Evolutionary conservation across 2,888 invertebrate genomes (phyloP).

Genomic region (Gymnoscelis rufifasciata): DNA sequence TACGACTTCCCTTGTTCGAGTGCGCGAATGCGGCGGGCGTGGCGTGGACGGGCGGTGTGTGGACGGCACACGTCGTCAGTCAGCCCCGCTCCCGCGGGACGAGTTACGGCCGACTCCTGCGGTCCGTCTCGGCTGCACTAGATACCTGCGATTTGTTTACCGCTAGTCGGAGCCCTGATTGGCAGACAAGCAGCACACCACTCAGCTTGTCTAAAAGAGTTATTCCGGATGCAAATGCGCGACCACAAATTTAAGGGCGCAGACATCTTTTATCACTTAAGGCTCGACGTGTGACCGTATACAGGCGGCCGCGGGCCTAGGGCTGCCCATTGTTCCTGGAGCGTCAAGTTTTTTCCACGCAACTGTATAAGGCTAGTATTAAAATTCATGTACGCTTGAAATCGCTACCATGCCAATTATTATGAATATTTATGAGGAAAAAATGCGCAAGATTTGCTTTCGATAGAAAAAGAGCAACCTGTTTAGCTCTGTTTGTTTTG

Average conservation of each 20-base stretch:
- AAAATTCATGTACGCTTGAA: conserved; percentile 56
- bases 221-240: conserved; percentile 24
- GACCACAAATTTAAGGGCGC: conserved; percentile 13
- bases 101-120: conserved; percentile 6
- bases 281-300: conserved; percentile 11
- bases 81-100: conserved; percentile 19
- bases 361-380: conserved; percentile 46
- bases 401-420: conserved; percentile 42
- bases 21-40: conserved; percentile 32
- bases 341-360: conserved; percentile 39
- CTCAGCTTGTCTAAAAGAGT: conserved; percentile 22
- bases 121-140: conserved; percentile 26
- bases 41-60: conserved; percentile 39
- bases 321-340: conserved; percentile 40
- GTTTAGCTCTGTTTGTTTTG: conserved; percentile 46
- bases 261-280: conserved; percentile 15
- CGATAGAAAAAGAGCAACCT: conserved; percentile 34
- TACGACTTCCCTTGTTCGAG: conserved; percentile 41
- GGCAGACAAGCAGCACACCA: conserved; percentile 25
- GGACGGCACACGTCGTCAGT: conserved; percentile 8
- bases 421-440: conserved; percentile 59
- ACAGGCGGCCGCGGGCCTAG: conserved; percentile 29
- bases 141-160: conserved; percentile 24
- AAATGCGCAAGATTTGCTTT: conserved; percentile 52
- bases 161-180: conserved; percentile 23